Base-by-base conservation (phyloP, 2,888 invertebrate species). In the Cephalotes varians region DNA sequence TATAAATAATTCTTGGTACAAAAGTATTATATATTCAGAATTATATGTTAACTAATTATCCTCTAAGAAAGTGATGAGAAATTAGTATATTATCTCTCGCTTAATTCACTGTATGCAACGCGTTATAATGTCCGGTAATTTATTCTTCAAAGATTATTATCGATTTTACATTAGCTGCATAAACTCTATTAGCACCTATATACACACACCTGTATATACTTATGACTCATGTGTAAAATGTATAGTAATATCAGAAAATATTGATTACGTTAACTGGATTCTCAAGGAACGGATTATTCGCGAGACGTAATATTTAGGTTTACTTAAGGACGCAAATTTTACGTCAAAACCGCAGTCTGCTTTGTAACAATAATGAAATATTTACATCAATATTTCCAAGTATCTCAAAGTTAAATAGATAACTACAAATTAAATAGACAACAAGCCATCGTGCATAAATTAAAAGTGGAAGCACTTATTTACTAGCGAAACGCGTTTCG, bases 121-220 rank as follows among this genome's bases (percentile, higher is more conserved):
- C 37, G n/a, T n/a, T n/a, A n/a, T 49, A 62, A 64, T 25, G 34
- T n/a, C n/a, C n/a, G n/a, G 10, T 15, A 40, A 49, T 49, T 65
- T 65, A 65, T 54, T 65, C 21, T 28, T 15, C n/a, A 47, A 76
- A 65, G 37, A 76, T 76, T 76, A 76, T 76, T 65, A 76, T 76
- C 40, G 76, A 76, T 76, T 76, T 54, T 76, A 28, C 65, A 76
- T 76, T 76, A 76, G 76, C 76, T 65, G 76, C 76, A 76, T 37
- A 51, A 37, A 31, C 65, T n/a, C n/a, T 34, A 65, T 76, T 76
- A 76, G 54, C 76, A 40, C 28, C 28, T 76, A 40, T 34, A 31
- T 73, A 60, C 60, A 47, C 15, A 60, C 60, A 47, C 15, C 47
- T 74, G 28, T 74, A 74, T 44, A 58, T 51, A 54, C 40, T 21